Conservation (phyloP, 2,888 invertebrate genomes). For the Elmis aenea region DNA sequence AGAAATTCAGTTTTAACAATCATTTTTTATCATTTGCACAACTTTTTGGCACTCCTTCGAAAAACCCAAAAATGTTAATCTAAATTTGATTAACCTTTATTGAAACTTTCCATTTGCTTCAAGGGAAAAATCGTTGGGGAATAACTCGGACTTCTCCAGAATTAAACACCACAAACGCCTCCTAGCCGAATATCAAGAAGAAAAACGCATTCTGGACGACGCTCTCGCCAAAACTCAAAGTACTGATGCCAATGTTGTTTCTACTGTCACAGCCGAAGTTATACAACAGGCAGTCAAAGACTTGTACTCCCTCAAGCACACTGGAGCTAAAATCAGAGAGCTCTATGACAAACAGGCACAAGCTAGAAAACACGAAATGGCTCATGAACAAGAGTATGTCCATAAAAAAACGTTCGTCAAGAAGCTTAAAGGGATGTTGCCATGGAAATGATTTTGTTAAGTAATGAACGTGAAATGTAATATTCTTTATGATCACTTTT, state of each 20-base stretch:
- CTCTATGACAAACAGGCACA: constrained; percentile 14
- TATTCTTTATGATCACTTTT: no score
- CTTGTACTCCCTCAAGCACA: constrained; percentile 18
- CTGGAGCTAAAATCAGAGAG: constrained; percentile 19
- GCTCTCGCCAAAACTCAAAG: constrained; percentile 4
- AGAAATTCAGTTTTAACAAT: no score
- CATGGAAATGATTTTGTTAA: no score
- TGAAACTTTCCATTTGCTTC: constrained; percentile 7
- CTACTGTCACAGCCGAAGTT: constrained; percentile 10
- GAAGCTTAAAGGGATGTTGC: no score
- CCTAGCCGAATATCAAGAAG: constrained; percentile 19
- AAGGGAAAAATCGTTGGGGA: constrained; percentile 21
- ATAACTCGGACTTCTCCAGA: constrained; percentile 8
- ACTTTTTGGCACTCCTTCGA: no score
- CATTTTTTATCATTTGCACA: no score
- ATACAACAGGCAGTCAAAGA: constrained; percentile 14
- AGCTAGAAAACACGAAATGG: neutral
- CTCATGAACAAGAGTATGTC: constrained; percentile 1
- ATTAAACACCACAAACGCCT: constrained; percentile 17
- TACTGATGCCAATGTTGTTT: constrained; percentile 4
- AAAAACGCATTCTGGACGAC: constrained; percentile 19
- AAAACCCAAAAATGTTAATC: no score
- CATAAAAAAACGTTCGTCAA: neutral
- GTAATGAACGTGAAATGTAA: no score
- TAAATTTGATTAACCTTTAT: no score